These are phyloP conservation scores for Kradibia gibbosae DNA, from an alignment of 1,140 invertebrate genomes.

Conservation along the genomic window DNA sequence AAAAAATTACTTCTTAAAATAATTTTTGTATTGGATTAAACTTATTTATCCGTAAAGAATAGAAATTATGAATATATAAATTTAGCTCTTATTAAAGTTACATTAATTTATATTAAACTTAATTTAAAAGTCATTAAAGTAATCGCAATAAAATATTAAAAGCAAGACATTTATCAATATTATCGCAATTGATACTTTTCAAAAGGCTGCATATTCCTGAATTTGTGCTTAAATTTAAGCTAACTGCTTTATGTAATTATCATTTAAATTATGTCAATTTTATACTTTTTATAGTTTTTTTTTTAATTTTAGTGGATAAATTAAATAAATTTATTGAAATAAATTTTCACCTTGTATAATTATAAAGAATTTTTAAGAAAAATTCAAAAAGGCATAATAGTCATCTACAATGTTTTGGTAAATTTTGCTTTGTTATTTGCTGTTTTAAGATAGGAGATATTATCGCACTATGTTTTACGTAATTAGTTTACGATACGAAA, in stretches of 20 bases:
- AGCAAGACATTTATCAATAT: not conserved
- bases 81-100: not conserved
- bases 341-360: too few species aligned
- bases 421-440: too few species aligned
- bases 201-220: not conserved
- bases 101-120: not conserved
- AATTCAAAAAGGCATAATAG: too few species aligned
- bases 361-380: too few species aligned
- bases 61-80: not conserved
- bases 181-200: not conserved
- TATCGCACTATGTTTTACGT: not conserved
- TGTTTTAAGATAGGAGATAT: too few species aligned
- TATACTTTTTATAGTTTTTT: not conserved
- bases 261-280: not conserved
- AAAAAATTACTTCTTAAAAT: not conserved
- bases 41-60: not conserved
- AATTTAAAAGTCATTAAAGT: conserved; percentile 4
- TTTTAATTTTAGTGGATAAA: too few species aligned
- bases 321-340: too few species aligned
- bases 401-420: too few species aligned
- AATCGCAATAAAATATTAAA: conserved; percentile 12
- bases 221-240: not conserved
- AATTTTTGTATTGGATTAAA: not conserved
- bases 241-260: not conserved
- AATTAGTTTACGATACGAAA: conserved; percentile 9